Evolutionary conservation across 2,113 vertebrate genomes (phyloP).

Genomic region (Aegypius monachus): DNA sequence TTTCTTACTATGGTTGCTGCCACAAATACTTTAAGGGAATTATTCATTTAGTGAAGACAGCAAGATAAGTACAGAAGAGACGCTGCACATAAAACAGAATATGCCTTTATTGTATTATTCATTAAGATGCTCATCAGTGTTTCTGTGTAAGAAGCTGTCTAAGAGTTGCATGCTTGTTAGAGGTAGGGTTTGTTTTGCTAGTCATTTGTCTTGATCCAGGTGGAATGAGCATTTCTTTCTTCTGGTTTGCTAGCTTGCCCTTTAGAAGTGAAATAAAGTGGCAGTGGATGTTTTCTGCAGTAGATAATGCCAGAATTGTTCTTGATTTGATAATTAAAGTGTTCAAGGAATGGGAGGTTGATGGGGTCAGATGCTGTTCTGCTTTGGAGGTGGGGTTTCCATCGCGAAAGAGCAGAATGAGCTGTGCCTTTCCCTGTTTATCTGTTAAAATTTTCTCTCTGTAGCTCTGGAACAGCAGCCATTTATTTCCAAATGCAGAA

Average conservation of each 20-base stretch:
- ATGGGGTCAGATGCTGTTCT: neutral
- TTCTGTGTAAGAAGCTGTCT: neutral
- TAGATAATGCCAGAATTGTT: neutral
- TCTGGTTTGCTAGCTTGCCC: neutral
- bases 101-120: slow-evolving; percentile 44
- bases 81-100: neutral
- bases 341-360: neutral
- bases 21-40: slow-evolving; percentile 23
- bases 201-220: neutral
- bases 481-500: slow-evolving; percentile 79
- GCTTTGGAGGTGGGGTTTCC: neutral
- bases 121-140: neutral
- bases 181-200: neutral
- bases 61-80: neutral
- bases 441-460: neutral
- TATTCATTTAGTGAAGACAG: slow-evolving; percentile 32
- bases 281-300: neutral
- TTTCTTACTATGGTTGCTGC: neutral
- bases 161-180: neutral
- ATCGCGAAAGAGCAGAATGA: neutral
- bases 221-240: neutral
- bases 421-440: neutral
- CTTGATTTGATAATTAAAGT: neutral
- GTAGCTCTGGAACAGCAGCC: slow-evolving; percentile 86
- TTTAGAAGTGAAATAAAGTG: neutral